Evolutionary conservation across 2,797 vertebrate species (phyloP), one percentile per base, ranked within the genome.

Genomic region (Momotus momota): DNA sequence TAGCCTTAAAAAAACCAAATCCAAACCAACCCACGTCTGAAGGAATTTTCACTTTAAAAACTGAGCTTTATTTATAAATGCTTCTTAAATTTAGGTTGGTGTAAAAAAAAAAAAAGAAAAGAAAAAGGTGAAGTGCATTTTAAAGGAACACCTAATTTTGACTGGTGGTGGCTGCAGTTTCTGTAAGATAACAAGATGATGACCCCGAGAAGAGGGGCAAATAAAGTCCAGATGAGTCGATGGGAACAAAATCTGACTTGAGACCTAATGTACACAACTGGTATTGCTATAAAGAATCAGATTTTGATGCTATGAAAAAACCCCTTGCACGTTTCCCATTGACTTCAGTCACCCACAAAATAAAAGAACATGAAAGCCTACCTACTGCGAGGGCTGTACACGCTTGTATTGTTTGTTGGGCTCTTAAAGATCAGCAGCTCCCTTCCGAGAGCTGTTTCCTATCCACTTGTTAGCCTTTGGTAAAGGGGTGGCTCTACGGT

Each of bases 381-480:
- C 65, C 62, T 45, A 1, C 41, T 0, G 0, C 2, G 9, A 41
- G 25, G 60, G 21, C 57, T 64, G 6, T 23, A 12, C 1, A 25
- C 0, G 4, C 64, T 77, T 33, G 3, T 7, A 27, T 74, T 92
- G 71, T 92, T 95, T 83, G 54, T 45, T 4, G 2, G 84, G 2
- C 54, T 79, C 73, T 75, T 26, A 7, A 74, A 38, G 66, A 62
- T 16, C 91, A 45, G 33, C 72, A 62, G 51, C 72, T 85, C 79
- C 91, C 94, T 96, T 72, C 89, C 9, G 5, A 66, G 0, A 12
- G 61, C 18, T 6, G 2, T 84, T 96, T 96, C 82, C 87, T 93
- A 48, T 20, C 31, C n/a, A 1, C 58, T 91, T 46, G 52, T 58
- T 88, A 41, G 80, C 27, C 0, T 58, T 67, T 23, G 29, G 12